These are phyloP conservation scores for Podabrus alpinus DNA, from an alignment of 2,888 invertebrate species.

Conservation along the genomic window DNA sequence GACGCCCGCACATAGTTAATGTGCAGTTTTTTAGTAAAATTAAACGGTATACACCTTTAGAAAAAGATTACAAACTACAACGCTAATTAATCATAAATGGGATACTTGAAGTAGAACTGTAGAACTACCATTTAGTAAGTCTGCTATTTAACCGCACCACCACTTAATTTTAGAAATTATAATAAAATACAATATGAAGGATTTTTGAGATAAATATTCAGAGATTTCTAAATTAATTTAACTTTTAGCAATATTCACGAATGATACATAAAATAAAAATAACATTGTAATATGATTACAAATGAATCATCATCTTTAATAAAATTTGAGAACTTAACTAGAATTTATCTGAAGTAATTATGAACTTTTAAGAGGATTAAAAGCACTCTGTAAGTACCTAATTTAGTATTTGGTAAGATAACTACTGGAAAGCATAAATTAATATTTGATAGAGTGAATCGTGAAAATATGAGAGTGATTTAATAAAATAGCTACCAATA, in stretches of 20 bases:
- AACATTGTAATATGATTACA: not conserved
- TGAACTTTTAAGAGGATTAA: constrained; percentile 18
- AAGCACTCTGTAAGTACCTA: constrained; percentile 5
- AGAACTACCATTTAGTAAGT: no score
- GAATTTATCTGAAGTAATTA: constrained; percentile 3
- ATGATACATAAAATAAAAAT: not conserved
- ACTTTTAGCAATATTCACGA: not conserved
- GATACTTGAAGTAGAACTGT: not conserved
- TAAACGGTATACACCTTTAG: no score
- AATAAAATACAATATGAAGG: not conserved
- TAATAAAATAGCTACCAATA: not conserved
- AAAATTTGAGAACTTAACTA: constrained; percentile 5
- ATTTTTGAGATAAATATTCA: not conserved
- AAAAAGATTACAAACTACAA: no score
- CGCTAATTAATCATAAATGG: no score
- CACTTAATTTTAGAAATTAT: not conserved
- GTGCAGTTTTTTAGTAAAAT: no score
- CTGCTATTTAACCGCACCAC: not conserved
- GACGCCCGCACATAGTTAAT: no score
- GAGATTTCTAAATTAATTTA: not conserved
- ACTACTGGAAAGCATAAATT: not conserved
- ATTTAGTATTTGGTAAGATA: constrained; percentile 7
- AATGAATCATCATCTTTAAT: not conserved
- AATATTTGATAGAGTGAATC: not conserved
- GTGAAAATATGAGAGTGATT: not conserved